Evolutionary conservation across 2,888 invertebrate genomes (phyloP).

Genomic region (Unio delphinus): DNA sequence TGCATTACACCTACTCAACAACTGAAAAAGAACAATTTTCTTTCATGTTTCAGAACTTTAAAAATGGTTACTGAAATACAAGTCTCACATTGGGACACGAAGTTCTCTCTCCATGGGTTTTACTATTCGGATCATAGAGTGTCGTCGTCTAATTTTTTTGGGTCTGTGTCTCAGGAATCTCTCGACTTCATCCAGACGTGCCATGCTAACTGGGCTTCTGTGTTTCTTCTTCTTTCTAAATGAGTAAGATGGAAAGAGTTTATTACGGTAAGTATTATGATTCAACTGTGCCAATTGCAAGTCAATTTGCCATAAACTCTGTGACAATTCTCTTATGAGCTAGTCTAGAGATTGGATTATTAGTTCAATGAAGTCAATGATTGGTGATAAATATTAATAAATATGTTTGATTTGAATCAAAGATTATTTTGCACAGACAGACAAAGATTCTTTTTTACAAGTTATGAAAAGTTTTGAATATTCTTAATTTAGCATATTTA

Average conservation of each 20-base stretch:
- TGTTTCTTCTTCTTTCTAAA: slow-evolving; percentile 51
- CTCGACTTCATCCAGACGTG: slow-evolving; percentile 62
- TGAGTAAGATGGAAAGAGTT: background rate
- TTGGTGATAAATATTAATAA: too few relatives aligned
- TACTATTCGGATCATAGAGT: slow-evolving; percentile 54
- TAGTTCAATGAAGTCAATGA: too few relatives aligned
- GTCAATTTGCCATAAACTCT: too few relatives aligned
- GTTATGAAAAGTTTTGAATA: too few relatives aligned
- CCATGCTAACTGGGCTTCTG: slow-evolving; percentile 51
- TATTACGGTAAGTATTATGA: background rate
- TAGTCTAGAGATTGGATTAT: too few relatives aligned
- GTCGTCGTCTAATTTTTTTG: slow-evolving; percentile 38
- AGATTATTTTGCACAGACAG: too few relatives aligned
- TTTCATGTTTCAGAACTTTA: background rate
- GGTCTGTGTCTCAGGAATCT: slow-evolving; percentile 53
- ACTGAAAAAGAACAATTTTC: background rate
- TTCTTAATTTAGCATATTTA: too few relatives aligned
- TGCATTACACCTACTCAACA: too few relatives aligned
- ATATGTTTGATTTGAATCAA: too few relatives aligned
- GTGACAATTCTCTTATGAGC: too few relatives aligned
- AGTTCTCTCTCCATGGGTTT: slow-evolving; percentile 58
- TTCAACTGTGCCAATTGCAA: too few relatives aligned
- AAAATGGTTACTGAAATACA: background rate
- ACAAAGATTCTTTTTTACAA: too few relatives aligned
- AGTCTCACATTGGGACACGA: slow-evolving; percentile 56